Evolutionary conservation across 2,113 vertebrate genomes (phyloP).

Genomic region (Amphilophus citrinellus): DNA sequence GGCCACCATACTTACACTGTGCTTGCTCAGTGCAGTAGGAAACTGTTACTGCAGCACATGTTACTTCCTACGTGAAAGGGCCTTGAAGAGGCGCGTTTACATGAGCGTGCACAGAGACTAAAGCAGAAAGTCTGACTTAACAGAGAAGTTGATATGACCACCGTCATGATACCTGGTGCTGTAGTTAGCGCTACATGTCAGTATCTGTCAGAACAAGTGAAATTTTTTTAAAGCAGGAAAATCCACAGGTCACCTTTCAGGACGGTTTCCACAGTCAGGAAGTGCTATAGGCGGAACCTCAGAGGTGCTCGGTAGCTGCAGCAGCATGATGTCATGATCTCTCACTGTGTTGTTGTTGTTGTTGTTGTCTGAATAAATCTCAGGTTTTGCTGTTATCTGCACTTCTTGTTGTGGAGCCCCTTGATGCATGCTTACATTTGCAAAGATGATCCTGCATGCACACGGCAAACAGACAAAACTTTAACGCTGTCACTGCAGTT

Average conservation of each 20-base stretch:
- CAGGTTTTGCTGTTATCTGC: not conserved
- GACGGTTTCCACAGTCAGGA: not conserved
- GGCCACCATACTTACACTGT: too few relatives aligned
- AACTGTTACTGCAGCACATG: too few relatives aligned
- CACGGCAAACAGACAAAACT: not conserved
- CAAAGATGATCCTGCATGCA: not conserved
- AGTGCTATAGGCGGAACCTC: not conserved
- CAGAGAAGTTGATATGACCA: too few relatives aligned
- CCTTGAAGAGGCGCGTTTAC: too few relatives aligned
- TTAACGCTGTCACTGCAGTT: not conserved
- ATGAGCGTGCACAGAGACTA: too few relatives aligned
- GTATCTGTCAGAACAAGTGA: not conserved
- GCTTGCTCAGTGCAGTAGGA: too few relatives aligned
- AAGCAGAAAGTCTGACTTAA: too few relatives aligned
- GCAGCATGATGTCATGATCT: constrained; percentile 28
- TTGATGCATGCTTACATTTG: not conserved
- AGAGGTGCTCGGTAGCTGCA: not conserved
- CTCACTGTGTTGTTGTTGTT: too few relatives aligned
- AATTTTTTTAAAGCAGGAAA: not conserved
- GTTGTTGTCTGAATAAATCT: not conserved
- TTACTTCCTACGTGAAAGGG: too few relatives aligned
- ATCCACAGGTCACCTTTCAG: not conserved
- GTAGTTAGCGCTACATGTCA: too few relatives aligned
- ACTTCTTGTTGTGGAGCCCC: not conserved
- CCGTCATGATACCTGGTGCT: not conserved